Percentiles rank a stretch among this genome's conserved stretches.
These are phyloP conservation scores for Cyrtorhinus lividipennis DNA, from an alignment of 1,140 invertebrate genomes.

Conservation along the genomic window DNA sequence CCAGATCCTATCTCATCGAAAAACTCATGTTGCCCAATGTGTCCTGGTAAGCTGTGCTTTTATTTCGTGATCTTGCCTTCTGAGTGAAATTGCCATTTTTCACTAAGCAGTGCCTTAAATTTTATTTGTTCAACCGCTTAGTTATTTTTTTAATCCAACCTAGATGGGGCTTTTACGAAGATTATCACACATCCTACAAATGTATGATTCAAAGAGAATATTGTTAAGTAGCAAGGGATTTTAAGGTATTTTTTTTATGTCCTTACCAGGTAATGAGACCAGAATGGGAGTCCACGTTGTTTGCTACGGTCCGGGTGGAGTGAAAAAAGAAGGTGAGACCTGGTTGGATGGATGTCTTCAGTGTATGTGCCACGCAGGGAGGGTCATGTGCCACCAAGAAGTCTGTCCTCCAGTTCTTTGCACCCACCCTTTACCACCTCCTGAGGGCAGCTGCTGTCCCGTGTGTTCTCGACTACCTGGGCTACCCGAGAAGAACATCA, in stretches of 20 bases:
- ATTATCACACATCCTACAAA: too few relatives aligned
- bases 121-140: too few relatives aligned
- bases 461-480: conserved; percentile 19
- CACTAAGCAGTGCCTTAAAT: too few relatives aligned
- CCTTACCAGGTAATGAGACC: conserved; percentile 3
- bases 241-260: background rate
- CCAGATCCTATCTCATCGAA: conserved; percentile 30
- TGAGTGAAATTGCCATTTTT: background rate
- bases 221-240: background rate
- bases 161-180: too few relatives aligned
- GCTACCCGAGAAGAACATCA: background rate
- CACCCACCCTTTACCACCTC: conserved; percentile 21
- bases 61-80: background rate
- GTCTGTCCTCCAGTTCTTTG: conserved; percentile 33
- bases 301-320: conserved; percentile 26
- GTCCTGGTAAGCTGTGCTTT: conserved; percentile 29
- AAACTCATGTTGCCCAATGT: conserved; percentile 33
- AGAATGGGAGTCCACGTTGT: conserved; percentile 14
- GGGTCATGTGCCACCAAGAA: conserved; percentile 33
- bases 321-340: conserved; percentile 34
- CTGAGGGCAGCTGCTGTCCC: conserved; percentile 26
- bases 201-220: too few relatives aligned
- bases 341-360: conserved; percentile 33
- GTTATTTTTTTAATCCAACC: too few relatives aligned
- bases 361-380: conserved; percentile 37